Percentiles rank a stretch among this genome's conserved stretches.
Conservation (phyloP, 2,797 vertebrate genomes). For the Enteromius argenteus region DNA sequence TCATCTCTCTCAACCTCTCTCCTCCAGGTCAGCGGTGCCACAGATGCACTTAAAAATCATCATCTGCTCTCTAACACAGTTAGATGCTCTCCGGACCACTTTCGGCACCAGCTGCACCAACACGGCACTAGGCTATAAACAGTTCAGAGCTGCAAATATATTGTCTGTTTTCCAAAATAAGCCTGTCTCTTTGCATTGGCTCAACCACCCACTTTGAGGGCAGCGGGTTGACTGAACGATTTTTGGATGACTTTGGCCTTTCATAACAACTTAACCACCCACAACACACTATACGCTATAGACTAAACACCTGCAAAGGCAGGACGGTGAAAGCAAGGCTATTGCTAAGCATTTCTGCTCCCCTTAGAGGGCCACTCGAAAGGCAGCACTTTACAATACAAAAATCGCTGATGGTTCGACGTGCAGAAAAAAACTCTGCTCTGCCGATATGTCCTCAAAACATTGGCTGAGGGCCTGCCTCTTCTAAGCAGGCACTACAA, state of each 20-base stretch:
- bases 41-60: slow-evolving; percentile 51
- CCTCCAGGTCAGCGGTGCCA: slow-evolving; percentile 36
- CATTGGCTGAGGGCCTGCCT: slow-evolving; percentile 16
- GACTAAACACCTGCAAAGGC: slow-evolving; percentile 38
- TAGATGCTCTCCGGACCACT: slow-evolving; percentile 22
- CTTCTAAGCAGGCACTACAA: slow-evolving; percentile 27
- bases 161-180: slow-evolving; percentile 31
- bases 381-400: slow-evolving; percentile 15
- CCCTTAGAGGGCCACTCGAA: slow-evolving; percentile 43
- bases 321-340: slow-evolving; percentile 41
- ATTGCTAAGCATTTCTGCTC: slow-evolving; percentile 25
- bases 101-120: slow-evolving; percentile 20
- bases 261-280: slow-evolving; percentile 57
- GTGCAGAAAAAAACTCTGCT: slow-evolving; percentile 4
- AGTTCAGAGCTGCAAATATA: slow-evolving; percentile 40
- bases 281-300: slow-evolving; percentile 17
- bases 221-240: slow-evolving; percentile 31
- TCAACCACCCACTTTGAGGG: slow-evolving; percentile 52
- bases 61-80: slow-evolving; percentile 36
- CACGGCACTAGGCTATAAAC: slow-evolving; percentile 30
- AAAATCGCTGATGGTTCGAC: slow-evolving; percentile 32
- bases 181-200: slow-evolving; percentile 48
- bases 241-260: slow-evolving; percentile 54
- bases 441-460: slow-evolving; percentile 7
- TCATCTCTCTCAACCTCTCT: slow-evolving; percentile 22